These are phyloP conservation scores for Apteryx owenii DNA, from an alignment of 2,113 vertebrate species.

Conservation along the genomic window DNA sequence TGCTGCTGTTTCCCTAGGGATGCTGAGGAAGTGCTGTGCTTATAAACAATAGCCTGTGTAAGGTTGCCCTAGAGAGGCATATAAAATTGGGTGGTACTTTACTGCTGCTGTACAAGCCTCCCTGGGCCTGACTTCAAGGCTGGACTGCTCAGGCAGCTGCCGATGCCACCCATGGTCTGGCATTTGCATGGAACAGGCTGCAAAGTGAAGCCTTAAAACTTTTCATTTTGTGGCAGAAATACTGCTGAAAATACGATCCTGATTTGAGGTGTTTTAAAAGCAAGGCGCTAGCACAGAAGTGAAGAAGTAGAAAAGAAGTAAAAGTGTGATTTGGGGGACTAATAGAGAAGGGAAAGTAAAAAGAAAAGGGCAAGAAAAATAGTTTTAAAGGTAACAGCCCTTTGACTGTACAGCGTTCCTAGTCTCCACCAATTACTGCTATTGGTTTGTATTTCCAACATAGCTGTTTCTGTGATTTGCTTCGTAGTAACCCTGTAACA, in stretches of 20 bases:
- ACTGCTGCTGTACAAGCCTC: neutral
- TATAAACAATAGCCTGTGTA: neutral
- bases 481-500: neutral
- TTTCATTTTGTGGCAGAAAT: neutral
- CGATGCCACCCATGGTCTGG: neutral
- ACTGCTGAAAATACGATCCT: neutral
- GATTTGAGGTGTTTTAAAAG: neutral
- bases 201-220: neutral
- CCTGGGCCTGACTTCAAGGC: neutral
- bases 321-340: neutral
- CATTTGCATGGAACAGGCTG: neutral
- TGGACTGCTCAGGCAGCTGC: neutral
- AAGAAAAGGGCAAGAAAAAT: neutral
- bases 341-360: neutral
- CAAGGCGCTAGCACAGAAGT: neutral
- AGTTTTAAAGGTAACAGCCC: neutral
- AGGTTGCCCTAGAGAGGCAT: neutral
- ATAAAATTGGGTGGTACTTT: neutral
- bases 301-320: neutral
- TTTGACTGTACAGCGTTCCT: neutral
- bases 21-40: constrained; percentile 18
- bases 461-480: neutral
- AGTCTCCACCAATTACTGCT: neutral
- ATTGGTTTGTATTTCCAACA: neutral
- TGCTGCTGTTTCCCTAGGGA: neutral